Conservation (phyloP, 2,113 vertebrate species). For the Malurus cyaneus region DNA sequence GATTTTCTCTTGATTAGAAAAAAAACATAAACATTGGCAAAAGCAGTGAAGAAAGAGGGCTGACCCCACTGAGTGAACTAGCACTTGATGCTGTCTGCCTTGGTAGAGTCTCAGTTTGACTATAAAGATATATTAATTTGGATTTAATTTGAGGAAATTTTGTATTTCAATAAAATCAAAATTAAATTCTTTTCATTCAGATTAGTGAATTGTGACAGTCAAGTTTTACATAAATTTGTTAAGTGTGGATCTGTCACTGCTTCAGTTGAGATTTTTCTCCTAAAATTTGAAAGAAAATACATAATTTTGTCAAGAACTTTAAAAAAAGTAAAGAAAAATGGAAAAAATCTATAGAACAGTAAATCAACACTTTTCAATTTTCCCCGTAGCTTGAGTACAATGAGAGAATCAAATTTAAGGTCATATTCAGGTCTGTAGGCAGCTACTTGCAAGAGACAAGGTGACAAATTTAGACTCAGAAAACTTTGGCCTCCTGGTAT, state of each 20-base stretch:
- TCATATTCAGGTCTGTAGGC: slow-evolving; percentile 4
- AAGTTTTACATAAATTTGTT: background rate
- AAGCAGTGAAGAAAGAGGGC: slow-evolving; percentile 6
- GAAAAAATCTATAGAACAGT: background rate
- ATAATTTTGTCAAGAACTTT: background rate
- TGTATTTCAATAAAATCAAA: slow-evolving; percentile 56
- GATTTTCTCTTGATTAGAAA: slow-evolving; percentile 70
- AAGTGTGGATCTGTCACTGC: background rate
- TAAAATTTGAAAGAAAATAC: background rate
- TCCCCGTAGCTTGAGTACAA: slow-evolving; percentile 10
- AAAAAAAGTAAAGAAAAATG: background rate
- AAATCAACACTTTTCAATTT: slow-evolving; percentile 22
- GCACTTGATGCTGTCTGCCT: slow-evolving; percentile 9
- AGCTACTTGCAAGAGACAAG: slow-evolving; percentile 32
- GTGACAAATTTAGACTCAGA: slow-evolving; percentile 33
- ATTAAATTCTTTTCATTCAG: slow-evolving; percentile 6
- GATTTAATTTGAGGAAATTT: slow-evolving; percentile 59
- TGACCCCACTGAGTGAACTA: slow-evolving; percentile 46
- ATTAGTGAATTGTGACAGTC: background rate
- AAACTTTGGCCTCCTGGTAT: slow-evolving; percentile 17
- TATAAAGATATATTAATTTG: slow-evolving; percentile 50
- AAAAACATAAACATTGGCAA: slow-evolving; percentile 71
- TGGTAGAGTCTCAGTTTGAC: slow-evolving; percentile 39
- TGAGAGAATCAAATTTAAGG: slow-evolving; percentile 14
- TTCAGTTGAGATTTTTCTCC: background rate